Percentiles rank a stretch among this genome's conserved stretches.
These are phyloP conservation scores for Syrrhaptes paradoxus DNA, from an alignment of 2,113 vertebrate genomes.

Conservation along the genomic window DNA sequence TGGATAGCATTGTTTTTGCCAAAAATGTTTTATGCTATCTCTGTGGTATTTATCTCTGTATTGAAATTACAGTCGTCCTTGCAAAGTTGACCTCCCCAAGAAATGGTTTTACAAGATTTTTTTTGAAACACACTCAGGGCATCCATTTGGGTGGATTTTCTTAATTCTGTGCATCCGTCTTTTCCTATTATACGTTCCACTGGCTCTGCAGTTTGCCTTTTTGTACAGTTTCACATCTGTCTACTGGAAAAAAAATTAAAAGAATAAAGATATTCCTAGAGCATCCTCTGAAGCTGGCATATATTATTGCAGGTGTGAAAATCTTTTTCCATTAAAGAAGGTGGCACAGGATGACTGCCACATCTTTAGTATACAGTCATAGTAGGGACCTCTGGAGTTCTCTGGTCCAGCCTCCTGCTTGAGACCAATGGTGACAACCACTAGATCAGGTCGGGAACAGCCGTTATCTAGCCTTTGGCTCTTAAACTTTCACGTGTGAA, in stretches of 20 bases:
- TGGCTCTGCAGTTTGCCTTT: neutral
- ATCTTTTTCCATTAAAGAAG: neutral
- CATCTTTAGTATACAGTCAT: fast-evolving
- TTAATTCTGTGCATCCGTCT: fast-evolving
- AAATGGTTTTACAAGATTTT: neutral
- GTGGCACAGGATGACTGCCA: neutral
- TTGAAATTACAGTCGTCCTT: neutral
- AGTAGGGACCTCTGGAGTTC: neutral
- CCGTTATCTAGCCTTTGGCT: neutral
- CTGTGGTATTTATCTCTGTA: neutral
- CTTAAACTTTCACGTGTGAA: neutral
- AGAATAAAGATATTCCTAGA: neutral
- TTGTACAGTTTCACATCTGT: neutral
- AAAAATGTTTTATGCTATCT: neutral
- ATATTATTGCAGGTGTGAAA: fast-evolving
- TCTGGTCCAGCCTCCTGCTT: neutral
- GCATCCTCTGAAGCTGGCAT: neutral
- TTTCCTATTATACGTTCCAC: neutral
- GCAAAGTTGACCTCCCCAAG: neutral
- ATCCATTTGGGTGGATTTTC: neutral
- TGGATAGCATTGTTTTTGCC: neutral
- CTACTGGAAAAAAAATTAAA: neutral
- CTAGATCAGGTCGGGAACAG: neutral
- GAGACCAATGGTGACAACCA: neutral
- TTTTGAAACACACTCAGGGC: neutral